A percentile compares a stretch with the other conserved stretches of the same genome.
phyloP scores from a whole-genome alignment of 1,140 invertebrate genomes.

The Plodia interpunctella region DNA sequence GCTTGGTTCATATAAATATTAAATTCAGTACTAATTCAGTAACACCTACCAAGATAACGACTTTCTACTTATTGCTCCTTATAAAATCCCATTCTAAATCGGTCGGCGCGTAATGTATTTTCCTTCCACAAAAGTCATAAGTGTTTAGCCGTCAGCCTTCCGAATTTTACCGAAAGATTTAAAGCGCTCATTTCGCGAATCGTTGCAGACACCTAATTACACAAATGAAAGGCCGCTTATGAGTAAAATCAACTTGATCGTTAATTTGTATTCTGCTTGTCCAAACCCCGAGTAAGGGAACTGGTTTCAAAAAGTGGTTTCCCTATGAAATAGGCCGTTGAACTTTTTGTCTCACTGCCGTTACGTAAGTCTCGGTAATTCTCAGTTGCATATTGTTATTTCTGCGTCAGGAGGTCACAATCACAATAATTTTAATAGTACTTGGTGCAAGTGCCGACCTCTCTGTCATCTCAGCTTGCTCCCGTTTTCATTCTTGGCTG shows the following conservation, averaged over 20 bases:
- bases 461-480: too few species aligned
- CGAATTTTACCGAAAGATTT: neutral
- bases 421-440: neutral
- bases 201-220: neutral
- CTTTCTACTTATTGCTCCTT: too few species aligned
- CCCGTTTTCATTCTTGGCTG: too few species aligned
- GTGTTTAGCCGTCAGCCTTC: too few species aligned
- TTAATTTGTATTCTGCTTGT: conserved; percentile 47
- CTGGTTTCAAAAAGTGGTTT: conserved; percentile 70
- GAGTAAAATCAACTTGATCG: conserved; percentile 22
- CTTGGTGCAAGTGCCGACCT: too few species aligned
- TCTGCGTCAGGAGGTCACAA: conserved; percentile 32
- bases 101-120: too few species aligned
- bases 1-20: too few species aligned
- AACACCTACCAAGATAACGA: too few species aligned
- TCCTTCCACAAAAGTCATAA: too few species aligned
- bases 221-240: conserved; percentile 4
- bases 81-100: too few species aligned
- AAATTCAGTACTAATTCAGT: too few species aligned
- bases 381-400: conserved; percentile 48
- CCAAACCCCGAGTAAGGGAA: conserved; percentile 55
- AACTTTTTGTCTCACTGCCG: conserved; percentile 57
- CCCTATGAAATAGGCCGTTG: conserved; percentile 65
- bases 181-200: neutral
- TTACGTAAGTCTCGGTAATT: conserved; percentile 44